phyloP scores from a whole-genome alignment of 2,888 invertebrate species.

The Diarsia mendica region DNA sequence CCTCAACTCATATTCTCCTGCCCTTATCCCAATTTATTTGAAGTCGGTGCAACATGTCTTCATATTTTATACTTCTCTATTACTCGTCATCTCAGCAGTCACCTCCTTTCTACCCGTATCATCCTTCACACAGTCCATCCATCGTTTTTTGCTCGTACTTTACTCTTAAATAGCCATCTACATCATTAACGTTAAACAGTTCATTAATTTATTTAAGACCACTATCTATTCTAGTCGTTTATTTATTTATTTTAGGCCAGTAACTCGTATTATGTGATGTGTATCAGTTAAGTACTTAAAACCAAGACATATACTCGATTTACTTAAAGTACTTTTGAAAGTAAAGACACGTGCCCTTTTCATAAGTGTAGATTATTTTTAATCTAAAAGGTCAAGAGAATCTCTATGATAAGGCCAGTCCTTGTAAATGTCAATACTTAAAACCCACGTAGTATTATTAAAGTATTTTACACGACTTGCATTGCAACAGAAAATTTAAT shows the following conservation, averaged over 20 bases:
- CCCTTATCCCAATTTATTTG: no score
- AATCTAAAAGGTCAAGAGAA: background rate
- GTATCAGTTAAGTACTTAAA: background rate
- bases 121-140: no score
- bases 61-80: no score
- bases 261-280: background rate
- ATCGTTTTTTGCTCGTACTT: no score
- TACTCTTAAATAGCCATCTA: no score
- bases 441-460: conserved; percentile 4
- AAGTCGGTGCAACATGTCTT: no score
- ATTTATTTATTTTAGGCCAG: background rate
- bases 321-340: background rate
- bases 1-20: no score
- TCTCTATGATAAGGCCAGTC: conserved; percentile 10
- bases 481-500: conserved; percentile 42
- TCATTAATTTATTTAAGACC: background rate
- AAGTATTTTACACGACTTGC: conserved; percentile 26
- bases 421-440: conserved; percentile 5
- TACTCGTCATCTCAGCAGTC: no score
- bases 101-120: no score
- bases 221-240: background rate
- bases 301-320: background rate
- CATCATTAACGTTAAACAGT: background rate
- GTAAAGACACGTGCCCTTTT: conserved; percentile 1
- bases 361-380: background rate